Conservation (phyloP, 2,888 invertebrate species). For the Dryobota labecula region DNA sequence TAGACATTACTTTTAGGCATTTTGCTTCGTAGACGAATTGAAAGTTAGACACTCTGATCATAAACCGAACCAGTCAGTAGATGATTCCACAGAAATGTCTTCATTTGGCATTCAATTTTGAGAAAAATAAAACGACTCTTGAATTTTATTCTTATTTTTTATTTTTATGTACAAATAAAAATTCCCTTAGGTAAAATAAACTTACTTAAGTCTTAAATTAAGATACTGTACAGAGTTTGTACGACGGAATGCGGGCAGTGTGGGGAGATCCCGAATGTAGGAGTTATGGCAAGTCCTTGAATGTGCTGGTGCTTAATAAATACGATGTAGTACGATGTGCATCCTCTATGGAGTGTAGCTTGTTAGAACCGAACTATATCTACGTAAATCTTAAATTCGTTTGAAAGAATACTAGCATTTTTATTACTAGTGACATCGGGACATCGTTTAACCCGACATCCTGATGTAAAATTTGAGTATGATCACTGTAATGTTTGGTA, state of each 20-base stretch:
- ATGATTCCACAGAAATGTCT: not conserved
- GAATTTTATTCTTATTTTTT: conserved; percentile 71
- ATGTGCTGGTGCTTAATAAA: conserved; percentile 70
- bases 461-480: conserved; percentile 42
- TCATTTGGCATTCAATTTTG: not conserved
- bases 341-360: conserved; percentile 53
- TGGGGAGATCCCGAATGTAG: conserved; percentile 73
- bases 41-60: too few relatives aligned
- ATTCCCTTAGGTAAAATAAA: conserved; percentile 84
- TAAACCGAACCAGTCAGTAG: too few relatives aligned
- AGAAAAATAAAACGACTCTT: conserved; percentile 45
- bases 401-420: conserved; percentile 40
- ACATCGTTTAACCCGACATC: conserved; percentile 17
- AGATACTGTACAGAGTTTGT: conserved; percentile 80
- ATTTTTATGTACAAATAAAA: conserved; percentile 89
- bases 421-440: conserved; percentile 32
- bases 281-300: conserved; percentile 73
- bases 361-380: conserved; percentile 56
- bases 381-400: conserved; percentile 53
- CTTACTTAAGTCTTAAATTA: conserved; percentile 85
- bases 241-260: conserved; percentile 83
- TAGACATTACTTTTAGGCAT: too few relatives aligned
- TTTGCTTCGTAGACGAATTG: too few relatives aligned
- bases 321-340: conserved; percentile 65
- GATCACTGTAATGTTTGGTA: conserved; percentile 56